These are phyloP conservation scores for Crenichthys baileyi DNA, from an alignment of 2,797 vertebrate genomes.

Conservation along the genomic window DNA sequence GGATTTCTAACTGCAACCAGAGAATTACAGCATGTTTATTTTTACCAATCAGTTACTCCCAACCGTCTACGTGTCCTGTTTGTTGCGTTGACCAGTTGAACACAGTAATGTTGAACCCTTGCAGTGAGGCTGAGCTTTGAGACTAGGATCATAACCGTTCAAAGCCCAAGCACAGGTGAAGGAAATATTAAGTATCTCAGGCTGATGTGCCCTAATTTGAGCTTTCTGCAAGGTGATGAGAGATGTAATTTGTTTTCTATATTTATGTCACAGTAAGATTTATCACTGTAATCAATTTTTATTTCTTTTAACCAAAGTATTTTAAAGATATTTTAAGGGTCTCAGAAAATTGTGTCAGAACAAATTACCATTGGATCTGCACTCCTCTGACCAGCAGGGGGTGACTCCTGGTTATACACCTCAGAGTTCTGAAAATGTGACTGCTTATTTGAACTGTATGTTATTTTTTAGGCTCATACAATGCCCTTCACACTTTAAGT, in stretches of 20 bases:
- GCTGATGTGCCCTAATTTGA: background rate
- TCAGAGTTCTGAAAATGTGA: background rate
- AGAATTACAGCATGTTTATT: background rate
- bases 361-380: background rate
- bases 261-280: background rate
- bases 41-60: background rate
- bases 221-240: no score
- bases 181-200: background rate
- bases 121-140: background rate
- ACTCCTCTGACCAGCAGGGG: background rate
- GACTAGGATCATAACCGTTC: background rate
- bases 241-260: conserved; percentile 1
- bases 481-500: background rate
- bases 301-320: background rate
- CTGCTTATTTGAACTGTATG: background rate
- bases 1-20: background rate
- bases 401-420: background rate
- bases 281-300: background rate
- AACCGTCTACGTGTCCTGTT: background rate
- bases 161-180: background rate
- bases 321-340: background rate
- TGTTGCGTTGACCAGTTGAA: background rate
- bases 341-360: background rate
- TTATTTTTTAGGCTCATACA: background rate
- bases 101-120: background rate